Conservation (phyloP, 1,140 invertebrate species). For the Bombus consobrinus region DNA sequence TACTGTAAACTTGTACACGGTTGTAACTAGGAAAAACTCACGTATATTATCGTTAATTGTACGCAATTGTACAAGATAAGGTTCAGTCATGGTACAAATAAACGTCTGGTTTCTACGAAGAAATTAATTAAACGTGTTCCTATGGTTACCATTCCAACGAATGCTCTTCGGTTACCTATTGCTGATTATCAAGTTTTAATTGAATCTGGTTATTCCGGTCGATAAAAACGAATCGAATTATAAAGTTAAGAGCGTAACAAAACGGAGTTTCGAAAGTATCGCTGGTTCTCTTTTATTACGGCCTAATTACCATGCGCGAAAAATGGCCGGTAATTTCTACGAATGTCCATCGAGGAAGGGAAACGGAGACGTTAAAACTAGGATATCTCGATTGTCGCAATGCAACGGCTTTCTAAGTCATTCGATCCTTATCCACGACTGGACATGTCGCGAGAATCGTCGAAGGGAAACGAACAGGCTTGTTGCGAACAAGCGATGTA, state of each 20-base stretch:
- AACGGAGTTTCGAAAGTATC: not conserved
- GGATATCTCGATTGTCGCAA: slow-evolving; percentile 26
- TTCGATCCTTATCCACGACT: slow-evolving; percentile 4
- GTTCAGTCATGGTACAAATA: not conserved
- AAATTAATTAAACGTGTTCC: not conserved
- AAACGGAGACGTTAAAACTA: not conserved
- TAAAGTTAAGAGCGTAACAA: too few species aligned
- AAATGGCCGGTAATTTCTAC: not conserved
- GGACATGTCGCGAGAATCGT: slow-evolving; percentile 23
- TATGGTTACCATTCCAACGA: too few species aligned
- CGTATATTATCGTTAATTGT: not conserved
- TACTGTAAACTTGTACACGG: not conserved
- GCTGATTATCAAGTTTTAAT: not conserved
- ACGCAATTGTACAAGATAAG: not conserved
- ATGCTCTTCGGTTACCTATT: too few species aligned
- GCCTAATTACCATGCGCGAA: slow-evolving; percentile 3
- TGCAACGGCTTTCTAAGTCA: slow-evolving; percentile 11
- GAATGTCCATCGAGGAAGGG: not conserved
- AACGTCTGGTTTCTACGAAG: not conserved
- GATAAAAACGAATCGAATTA: not conserved
- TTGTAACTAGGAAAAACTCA: not conserved
- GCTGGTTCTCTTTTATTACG: not conserved
- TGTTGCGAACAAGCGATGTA: not conserved
- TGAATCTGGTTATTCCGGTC: not conserved
- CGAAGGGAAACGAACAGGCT: slow-evolving; percentile 16